These are phyloP conservation scores for Melanerpes aurifrons DNA, from an alignment of 2,113 vertebrate species.

Conservation along the genomic window DNA sequence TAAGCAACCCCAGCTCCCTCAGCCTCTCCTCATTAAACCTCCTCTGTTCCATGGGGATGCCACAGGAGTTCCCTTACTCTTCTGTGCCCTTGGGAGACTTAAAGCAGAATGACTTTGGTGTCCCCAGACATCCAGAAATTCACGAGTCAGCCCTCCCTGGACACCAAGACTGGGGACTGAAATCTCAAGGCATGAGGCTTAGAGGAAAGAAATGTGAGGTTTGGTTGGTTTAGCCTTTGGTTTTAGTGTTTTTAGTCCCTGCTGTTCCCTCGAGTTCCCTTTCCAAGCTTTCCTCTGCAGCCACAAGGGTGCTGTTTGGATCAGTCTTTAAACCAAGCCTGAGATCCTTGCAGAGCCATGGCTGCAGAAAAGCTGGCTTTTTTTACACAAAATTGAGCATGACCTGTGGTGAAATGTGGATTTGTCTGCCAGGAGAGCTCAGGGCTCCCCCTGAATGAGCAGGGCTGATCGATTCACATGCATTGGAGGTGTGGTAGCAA, in stretches of 20 bases:
- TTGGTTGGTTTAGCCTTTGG: not conserved
- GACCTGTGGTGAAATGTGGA: not conserved
- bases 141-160: not conserved
- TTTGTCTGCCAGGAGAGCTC: not conserved
- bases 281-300: not conserved
- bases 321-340: not conserved
- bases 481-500: not conserved
- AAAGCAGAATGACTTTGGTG: not conserved
- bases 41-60: too few species aligned
- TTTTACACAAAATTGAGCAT: not conserved
- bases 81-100: not conserved
- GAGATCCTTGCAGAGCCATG: not conserved
- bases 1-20: too few species aligned
- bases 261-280: not conserved
- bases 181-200: not conserved
- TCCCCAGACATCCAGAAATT: not conserved
- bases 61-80: not conserved
- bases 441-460: not conserved
- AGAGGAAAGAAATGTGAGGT: too few species aligned
- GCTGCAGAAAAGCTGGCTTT: not conserved
- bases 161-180: not conserved
- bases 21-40: not conserved
- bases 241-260: not conserved
- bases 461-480: not conserved
- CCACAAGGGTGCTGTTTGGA: not conserved